These are phyloP conservation scores for Cryptophagus acutangulus DNA, from an alignment of 2,888 invertebrate genomes.

Conservation along the genomic window DNA sequence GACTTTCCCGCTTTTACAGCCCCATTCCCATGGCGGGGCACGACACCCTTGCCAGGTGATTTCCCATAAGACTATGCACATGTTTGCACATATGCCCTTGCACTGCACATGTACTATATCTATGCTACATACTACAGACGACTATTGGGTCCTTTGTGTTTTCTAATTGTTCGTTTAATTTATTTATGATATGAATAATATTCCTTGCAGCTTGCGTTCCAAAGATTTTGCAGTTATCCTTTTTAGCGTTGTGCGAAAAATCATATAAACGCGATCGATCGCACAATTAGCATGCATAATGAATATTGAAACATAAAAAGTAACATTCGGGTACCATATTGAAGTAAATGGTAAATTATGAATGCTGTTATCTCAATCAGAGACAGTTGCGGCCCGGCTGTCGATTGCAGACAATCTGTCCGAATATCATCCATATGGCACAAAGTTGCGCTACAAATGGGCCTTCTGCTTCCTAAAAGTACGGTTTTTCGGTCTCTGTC, in stretches of 20 bases:
- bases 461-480: conserved; percentile 24
- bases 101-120: conserved; percentile 39
- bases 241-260: too few species aligned
- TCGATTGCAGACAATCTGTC: conserved; percentile 36
- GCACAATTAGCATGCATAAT: too few species aligned
- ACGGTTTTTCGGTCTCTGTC: too few species aligned
- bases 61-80: conserved; percentile 51
- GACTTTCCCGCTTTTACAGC: conserved; percentile 23
- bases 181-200: conserved; percentile 45
- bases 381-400: conserved; percentile 36
- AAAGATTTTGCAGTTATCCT: too few species aligned
- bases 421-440: conserved; percentile 38
- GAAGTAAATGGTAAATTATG: too few species aligned
- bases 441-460: conserved; percentile 25
- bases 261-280: too few species aligned
- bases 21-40: conserved; percentile 40
- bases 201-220: conserved; percentile 36
- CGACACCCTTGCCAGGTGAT: conserved; percentile 45
- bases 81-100: conserved; percentile 49
- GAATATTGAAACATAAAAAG: conserved; percentile 26
- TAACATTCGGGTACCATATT: conserved; percentile 35
- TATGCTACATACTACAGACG: too few species aligned
- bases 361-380: conserved; percentile 35
- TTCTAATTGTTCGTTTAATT: conserved; percentile 48
- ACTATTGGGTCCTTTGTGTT: conserved; percentile 40